Percentiles rank a stretch among this genome's conserved stretches.
Conservation (phyloP, 2,888 invertebrate species). For the Drosophila paranaensis region DNA sequence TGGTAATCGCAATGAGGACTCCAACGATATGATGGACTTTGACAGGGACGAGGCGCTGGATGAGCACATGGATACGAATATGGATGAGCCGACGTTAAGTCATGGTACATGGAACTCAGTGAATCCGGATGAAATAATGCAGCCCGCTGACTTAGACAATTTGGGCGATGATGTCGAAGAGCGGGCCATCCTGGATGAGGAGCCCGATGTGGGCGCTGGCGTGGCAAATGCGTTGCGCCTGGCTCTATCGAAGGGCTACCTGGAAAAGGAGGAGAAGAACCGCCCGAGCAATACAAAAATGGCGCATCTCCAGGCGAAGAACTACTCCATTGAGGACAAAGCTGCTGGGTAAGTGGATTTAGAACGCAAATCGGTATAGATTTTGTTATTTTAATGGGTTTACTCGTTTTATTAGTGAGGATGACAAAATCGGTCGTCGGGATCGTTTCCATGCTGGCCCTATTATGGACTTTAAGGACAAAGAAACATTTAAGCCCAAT, state of each 20-base stretch:
- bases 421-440: conserved; percentile 91
- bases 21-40: conserved; percentile 87
- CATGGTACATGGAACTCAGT: conserved; percentile 94
- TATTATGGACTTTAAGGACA: conserved; percentile 96
- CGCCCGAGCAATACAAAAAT: conserved; percentile 89
- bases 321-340: conserved; percentile 93
- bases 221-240: conserved; percentile 95
- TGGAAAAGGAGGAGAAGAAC: conserved; percentile 92
- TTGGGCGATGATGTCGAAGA: conserved; percentile 84
- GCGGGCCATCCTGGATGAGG: conserved; percentile 90
- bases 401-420: conserved; percentile 87
- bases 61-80: conserved; percentile 77
- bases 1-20: conserved; percentile 94
- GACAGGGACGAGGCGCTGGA: conserved; percentile 83
- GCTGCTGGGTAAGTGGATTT: conserved; percentile 86
- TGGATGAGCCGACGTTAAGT: conserved; percentile 85
- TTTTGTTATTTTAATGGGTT: not conserved
- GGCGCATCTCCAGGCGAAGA: conserved; percentile 91
- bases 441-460: conserved; percentile 92
- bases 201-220: conserved; percentile 96
- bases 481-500: conserved; percentile 94
- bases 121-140: conserved; percentile 86
- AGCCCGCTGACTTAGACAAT: conserved; percentile 85
- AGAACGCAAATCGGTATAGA: accelerated
- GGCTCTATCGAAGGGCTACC: conserved; percentile 97